Conservation (phyloP, 2,113 vertebrate genomes). For the Lepus americanus region DNA sequence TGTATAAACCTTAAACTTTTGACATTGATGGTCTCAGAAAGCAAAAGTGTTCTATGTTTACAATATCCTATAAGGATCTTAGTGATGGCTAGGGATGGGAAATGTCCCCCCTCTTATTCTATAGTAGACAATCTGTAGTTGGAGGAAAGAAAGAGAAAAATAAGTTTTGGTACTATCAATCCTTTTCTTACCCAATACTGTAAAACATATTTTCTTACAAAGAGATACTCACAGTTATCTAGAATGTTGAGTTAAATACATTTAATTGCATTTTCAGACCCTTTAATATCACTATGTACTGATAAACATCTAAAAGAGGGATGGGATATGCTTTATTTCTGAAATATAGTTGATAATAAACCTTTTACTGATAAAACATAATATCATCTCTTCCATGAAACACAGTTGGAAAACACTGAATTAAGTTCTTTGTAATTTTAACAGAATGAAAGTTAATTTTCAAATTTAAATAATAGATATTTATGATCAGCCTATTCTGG, state of each 20-base stretch:
- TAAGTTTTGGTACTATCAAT: not conserved
- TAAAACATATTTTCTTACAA: slow-evolving; percentile 36
- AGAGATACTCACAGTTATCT: not conserved
- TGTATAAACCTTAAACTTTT: slow-evolving; percentile 55
- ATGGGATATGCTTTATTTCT: not conserved
- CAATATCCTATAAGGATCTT: slow-evolving; percentile 27
- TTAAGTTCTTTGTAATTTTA: slow-evolving; percentile 59
- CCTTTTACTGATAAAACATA: slow-evolving; percentile 26
- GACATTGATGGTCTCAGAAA: slow-evolving; percentile 30
- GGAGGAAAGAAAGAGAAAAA: slow-evolving; percentile 44
- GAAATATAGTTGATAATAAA: slow-evolving; percentile 35
- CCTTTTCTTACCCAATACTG: not conserved
- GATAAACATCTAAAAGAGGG: not conserved
- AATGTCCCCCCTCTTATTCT: not conserved
- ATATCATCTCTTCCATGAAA: slow-evolving; percentile 41
- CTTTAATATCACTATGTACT: slow-evolving; percentile 37
- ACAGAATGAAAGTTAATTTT: slow-evolving; percentile 38
- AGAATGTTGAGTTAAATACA: slow-evolving; percentile 35
- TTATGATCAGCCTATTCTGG: not conserved
- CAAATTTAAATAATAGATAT: slow-evolving; percentile 33
- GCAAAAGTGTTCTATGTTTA: not conserved
- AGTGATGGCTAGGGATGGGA: not conserved
- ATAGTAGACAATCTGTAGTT: slow-evolving; percentile 1
- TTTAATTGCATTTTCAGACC: slow-evolving; percentile 7
- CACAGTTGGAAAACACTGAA: not conserved